Percentiles rank a stretch among this genome's conserved stretches.
Conservation (phyloP, 2,888 invertebrate genomes). For the Agrotis puta region DNA sequence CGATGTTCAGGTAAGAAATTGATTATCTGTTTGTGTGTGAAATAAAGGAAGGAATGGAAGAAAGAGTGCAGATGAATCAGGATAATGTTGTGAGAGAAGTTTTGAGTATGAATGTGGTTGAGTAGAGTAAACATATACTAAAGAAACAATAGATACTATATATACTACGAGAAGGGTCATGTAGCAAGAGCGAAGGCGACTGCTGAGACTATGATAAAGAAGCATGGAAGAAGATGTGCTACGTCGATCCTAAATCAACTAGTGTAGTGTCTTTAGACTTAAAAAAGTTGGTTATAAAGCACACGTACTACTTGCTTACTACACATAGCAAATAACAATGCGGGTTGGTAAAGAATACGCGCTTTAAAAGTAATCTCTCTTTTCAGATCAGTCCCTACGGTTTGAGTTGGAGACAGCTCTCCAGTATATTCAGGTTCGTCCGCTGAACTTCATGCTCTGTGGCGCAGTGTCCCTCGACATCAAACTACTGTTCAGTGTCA, state of each 20-base stretch:
- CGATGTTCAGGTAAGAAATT: slow-evolving; percentile 10
- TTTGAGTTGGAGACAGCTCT: slow-evolving; percentile 41
- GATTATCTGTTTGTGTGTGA: too few relatives aligned
- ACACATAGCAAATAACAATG: too few relatives aligned
- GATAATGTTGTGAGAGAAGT: neutral
- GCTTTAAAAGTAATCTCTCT: neutral
- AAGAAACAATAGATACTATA: neutral
- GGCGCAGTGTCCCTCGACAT: slow-evolving; percentile 34
- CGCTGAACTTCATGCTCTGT: slow-evolving; percentile 35
- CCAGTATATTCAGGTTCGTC: slow-evolving; percentile 37
- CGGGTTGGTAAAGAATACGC: too few relatives aligned
- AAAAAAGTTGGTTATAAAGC: too few relatives aligned
- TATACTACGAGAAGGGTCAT: neutral
- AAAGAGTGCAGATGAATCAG: too few relatives aligned
- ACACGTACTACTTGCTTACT: too few relatives aligned
- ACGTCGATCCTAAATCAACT: too few relatives aligned
- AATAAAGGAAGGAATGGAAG: too few relatives aligned
- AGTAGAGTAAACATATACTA: neutral
- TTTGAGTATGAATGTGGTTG: too few relatives aligned
- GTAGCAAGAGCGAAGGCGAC: neutral
- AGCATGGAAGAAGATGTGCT: neutral
- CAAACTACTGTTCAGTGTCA: slow-evolving; percentile 26
- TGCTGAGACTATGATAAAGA: neutral
- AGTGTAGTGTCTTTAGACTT: too few relatives aligned
- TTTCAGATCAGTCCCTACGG: slow-evolving; percentile 50